Base-by-base conservation (phyloP, 2,888 invertebrate species). In the Phytoseiulus persimilis region DNA sequence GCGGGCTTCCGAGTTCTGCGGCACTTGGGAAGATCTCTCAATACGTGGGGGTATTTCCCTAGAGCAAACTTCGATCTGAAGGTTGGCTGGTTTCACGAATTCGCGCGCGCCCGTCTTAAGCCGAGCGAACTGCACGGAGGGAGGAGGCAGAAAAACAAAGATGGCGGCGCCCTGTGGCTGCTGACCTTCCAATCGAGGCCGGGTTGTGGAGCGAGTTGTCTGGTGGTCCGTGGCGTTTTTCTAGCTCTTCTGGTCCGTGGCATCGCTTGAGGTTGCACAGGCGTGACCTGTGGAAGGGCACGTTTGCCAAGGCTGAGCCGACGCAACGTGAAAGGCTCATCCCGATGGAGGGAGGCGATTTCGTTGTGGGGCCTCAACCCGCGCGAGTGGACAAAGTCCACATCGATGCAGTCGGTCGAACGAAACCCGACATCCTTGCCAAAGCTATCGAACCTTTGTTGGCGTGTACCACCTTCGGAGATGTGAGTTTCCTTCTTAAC, bases 381-480 rank as follows among this genome's bases (percentile, higher is more conserved):
- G 96, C 96, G 0, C 94, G 96, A 90, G 97, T 98, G 0, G 96
- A 97, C 92, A 94, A 95, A 91, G 95, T 98, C 45, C 95, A 96
- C 91, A 94, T 98, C 89, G 96, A 96, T 92, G 98, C 98, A 0
- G 93, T 98, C 31, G 94, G 93, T 83, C 94, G 97, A 90, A 98
- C 98, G 0, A 96, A 96, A 93, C 96, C 97, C 92, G 98, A 98
- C 92, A 95, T 98, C 91, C 94, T 98, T 83, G 94, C 95, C 91
- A 94, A 95, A 91, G 95, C 96, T 45, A 95, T 98, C 0, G 94
- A 95, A 90, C 96, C 96, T 14, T 94, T 99, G 31, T 97, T 98
- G 93, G 95, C 95, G 91, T 96, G 96, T 0, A 94, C 94, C 11
- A 96, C 96, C 93, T 97, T 99, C 92, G 95, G 96, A 92, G 96